Evolutionary conservation across 2,113 vertebrate genomes (phyloP), one percentile per base, ranked within the genome.

Genomic region (Prionailurus bengalensis): DNA sequence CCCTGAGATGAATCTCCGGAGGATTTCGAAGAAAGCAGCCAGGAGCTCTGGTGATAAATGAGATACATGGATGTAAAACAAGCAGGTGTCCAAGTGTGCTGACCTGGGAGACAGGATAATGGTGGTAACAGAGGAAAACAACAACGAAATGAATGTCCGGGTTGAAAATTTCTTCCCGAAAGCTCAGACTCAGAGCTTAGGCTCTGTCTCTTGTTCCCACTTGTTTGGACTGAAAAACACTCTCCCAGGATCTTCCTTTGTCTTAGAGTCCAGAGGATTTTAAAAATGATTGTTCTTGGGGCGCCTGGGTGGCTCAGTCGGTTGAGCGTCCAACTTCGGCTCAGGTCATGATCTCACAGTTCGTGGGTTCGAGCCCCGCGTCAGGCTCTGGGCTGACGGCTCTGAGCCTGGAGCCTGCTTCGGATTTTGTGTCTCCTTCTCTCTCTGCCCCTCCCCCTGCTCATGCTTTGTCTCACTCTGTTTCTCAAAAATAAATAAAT

Each of bases 51-150:
- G 36, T 4, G 31, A 14, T 21, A 10, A 70, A 14, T 4, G 25
- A 94, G n/a, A 48, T 0, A 0, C 4, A 1, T 0, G 27, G 11
- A 58, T 4, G 4, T 11, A 1, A 76, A 76, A 3, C 19, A 53
- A 79, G 17, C 0, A 9, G 12, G 12, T 3, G 71, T 21, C 33
- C 90, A 36, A 23, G 27, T 53, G 25, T 85, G n/a, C 66, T 39
- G 15, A 27, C 83, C 66, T 66, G 51, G 48, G 48, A 74, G 33
- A 86, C 58, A 78, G 58, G 58, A 27, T 25, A 16, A 33, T 1
- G 76, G 23, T 7, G 29, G 45, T 2, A 25, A 91, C 13, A 65
- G 73, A 53, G 36, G 27, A 23, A 65, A 84, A 66, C 39, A 51
- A 45, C 33, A 19, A 27, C 25, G 9, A 66, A 63, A 80, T 0